Base-by-base conservation (phyloP, 1,140 invertebrate species). In the Phymorhynchus buccinoides region DNA sequence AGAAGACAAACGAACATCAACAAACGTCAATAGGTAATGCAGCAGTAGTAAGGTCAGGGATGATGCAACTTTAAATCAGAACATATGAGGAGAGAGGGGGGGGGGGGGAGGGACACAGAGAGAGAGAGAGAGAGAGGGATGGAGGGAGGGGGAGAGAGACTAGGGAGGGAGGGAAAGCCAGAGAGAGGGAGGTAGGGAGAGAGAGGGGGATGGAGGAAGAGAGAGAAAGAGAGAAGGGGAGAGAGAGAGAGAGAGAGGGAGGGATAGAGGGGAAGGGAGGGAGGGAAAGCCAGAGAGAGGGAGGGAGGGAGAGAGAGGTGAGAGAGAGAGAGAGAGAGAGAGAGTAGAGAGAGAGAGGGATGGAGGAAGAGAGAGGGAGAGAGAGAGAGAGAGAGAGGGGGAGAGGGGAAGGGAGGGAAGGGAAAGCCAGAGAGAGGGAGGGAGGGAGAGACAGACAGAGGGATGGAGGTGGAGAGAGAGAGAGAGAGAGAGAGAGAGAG, bases 181-280 rank as follows among this genome's bases (percentile, higher is more conserved):
- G 35, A 42, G 68, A 35, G 68, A 7, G 35, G 6, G 30, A 41
- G 35, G 18, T 37, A 37, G 42, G 22, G 39, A 16, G 27, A 30
- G 39, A 12, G 39, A 7, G 14, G 3, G 22, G 75, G 14, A 9
- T 42, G 37, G 42, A 30, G 39, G 37, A 42, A 39, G 39, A 44
- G 39, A 32, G 39, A 44, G 39, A 79, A n/a, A 48, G 77, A 79
- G 77, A 48, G 77, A 79, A n/a, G 30, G 16, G 44, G 77, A 79
- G 77, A 79, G 77, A 79, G 77, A 79, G 77, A 79, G 77, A 48
- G 39, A 79, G 41, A 30, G 77, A 41, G 14, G 9, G n/a, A 44
- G 37, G 44, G 32, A 79, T 7, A 39, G 56, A 62, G 7, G 27
- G 56, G 3, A 27, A 22, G 16, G 27, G 27, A 62, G 56, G 18